These are phyloP conservation scores for Dendronephthya gigantea DNA, from an alignment of 64 coral and sea anemone genomes.

Conservation along the genomic window DNA sequence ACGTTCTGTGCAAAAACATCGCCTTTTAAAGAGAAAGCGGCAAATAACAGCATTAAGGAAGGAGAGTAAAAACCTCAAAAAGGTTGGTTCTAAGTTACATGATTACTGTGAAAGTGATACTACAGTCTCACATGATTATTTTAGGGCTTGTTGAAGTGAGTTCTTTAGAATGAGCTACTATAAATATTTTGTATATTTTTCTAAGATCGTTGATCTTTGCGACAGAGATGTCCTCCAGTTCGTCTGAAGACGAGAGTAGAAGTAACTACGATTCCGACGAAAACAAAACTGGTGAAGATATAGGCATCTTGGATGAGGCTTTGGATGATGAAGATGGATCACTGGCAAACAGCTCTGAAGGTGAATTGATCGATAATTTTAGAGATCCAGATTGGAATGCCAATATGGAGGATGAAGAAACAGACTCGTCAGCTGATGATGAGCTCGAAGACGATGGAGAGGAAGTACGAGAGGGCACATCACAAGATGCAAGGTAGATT, in stretches of 20 bases:
- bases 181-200: neutral
- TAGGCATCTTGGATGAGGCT: neutral
- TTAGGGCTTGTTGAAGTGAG: too few relatives aligned
- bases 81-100: too few relatives aligned
- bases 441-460: too few relatives aligned
- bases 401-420: too few relatives aligned
- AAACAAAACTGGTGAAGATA: neutral
- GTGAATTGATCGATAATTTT: neutral
- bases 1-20: neutral
- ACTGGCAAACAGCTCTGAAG: neutral
- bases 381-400: too few relatives aligned
- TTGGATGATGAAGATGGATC: neutral
- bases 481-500: too few relatives aligned
- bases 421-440: too few relatives aligned
- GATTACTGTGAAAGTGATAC: too few relatives aligned
- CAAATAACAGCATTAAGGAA: neutral
- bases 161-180: too few relatives aligned
- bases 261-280: neutral
- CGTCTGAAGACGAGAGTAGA: neutral
- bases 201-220: neutral
- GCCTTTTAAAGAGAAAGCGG: neutral
- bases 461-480: too few relatives aligned
- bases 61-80: neutral
- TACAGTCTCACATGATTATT: too few relatives aligned
- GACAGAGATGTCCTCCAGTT: neutral